Base-by-base conservation (phyloP, 53 echinoderm and acorn worm species). In the Antedon mediterranea region DNA sequence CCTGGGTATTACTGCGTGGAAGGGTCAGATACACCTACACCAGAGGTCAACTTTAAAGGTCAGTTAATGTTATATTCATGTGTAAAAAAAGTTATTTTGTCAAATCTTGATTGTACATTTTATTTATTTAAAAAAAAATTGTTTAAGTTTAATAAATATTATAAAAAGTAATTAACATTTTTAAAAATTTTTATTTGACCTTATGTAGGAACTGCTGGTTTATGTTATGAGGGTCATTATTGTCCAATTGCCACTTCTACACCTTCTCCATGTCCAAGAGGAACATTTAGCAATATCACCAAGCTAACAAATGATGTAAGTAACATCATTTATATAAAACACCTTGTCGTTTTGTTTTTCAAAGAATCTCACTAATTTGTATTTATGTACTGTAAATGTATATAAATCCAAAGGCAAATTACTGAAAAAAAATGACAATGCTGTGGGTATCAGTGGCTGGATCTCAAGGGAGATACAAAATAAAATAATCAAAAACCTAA, bases 11-110 rank as follows among this genome's bases (percentile, higher is more conserved):
- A 80, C 77, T 94, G 94, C 84, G 84, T 82, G 0, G 91, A 94
- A 79, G 94, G 94, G 31, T 91, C 91, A 0, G 91, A 94, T 83
- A 94, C 94, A 7, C 87, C 91, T 31, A 94, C 94, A 14, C 94
- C 94, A 41, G 94, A 94, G 43, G 84, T 93, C 73, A 83, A 85
- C 0, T 93, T 77, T 78, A 93, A 93, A 84, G 93, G 93, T 93
- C 75, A 72, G 41, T 27, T 37, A n/a, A n/a, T n/a, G n/a, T n/a
- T n/a, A n/a, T n/a, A n/a, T n/a, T 29, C 29, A 31, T 8, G 2
- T 28, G 33, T 78, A 32, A 28, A 42, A 41, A 41, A 7, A 41
- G 41, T 41, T 41, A 7, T 41, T 41, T 41, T n/a, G 41, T 41
- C 57, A 37, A 37, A 37, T 37, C 37, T 37, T 23, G 23, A 15